Evolutionary conservation across 2,113 vertebrate species (phyloP).

Genomic region (Thermophis baileyi): DNA sequence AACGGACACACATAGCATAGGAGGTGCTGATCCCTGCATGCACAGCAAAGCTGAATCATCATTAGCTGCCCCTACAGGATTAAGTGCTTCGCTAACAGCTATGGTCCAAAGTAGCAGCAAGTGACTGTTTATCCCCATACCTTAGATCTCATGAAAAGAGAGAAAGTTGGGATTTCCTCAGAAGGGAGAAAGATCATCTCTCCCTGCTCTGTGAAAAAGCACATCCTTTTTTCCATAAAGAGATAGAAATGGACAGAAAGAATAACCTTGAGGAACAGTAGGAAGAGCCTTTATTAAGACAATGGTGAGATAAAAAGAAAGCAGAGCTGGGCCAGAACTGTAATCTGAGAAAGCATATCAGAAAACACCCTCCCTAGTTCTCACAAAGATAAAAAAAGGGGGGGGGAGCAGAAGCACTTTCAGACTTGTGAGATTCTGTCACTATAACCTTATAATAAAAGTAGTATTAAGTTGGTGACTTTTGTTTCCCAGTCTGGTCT

Average conservation of each 20-base stretch:
- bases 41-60: conserved; percentile 10
- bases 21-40: conserved; percentile 78
- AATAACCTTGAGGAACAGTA: neutral
- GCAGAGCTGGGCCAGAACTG: neutral
- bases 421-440: neutral
- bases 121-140: neutral
- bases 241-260: neutral
- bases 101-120: neutral
- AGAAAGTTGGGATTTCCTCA: neutral
- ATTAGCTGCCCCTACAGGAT: neutral
- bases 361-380: neutral
- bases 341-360: neutral
- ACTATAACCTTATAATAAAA: neutral
- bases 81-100: neutral
- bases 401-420: neutral
- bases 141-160: neutral
- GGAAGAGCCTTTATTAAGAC: neutral
- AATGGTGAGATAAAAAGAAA: neutral
- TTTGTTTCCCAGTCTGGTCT: neutral
- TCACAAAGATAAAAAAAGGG: neutral
- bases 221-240: neutral
- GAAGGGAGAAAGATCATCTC: neutral
- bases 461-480: neutral
- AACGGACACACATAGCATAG: conserved; percentile 80
- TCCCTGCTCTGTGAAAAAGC: neutral